These are phyloP conservation scores for Cephalopterus ornatus DNA, from an alignment of 2,113 vertebrate species.

Conservation along the genomic window DNA sequence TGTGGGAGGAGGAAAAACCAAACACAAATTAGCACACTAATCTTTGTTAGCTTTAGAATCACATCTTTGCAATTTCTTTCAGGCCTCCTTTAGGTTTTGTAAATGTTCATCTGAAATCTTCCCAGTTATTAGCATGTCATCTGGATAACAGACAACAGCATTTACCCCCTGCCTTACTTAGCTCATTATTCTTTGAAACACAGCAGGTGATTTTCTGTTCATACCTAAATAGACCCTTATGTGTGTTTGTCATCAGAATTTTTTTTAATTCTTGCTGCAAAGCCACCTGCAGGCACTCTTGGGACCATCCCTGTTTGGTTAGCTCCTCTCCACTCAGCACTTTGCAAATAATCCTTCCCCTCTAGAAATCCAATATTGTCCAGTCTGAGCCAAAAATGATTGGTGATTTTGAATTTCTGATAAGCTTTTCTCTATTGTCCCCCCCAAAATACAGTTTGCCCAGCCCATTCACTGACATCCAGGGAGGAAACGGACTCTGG, in stretches of 20 bases:
- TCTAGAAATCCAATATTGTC: background rate
- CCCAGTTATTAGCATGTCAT: slow-evolving; percentile 40
- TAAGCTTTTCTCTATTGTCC: background rate
- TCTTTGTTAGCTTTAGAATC: background rate
- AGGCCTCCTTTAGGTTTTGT: slow-evolving; percentile 5
- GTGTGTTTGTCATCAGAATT: slow-evolving; percentile 6
- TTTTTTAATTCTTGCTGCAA: background rate
- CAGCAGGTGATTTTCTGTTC: slow-evolving; percentile 42
- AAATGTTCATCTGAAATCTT: slow-evolving; percentile 34
- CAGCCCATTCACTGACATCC: background rate
- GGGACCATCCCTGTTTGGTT: background rate
- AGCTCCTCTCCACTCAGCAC: background rate
- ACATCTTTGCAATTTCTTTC: background rate
- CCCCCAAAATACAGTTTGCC: background rate
- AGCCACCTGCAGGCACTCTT: slow-evolving; percentile 2
- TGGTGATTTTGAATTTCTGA: background rate
- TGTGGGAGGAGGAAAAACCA: background rate
- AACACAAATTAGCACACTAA: background rate
- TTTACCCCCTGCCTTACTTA: slow-evolving; percentile 46
- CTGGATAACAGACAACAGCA: slow-evolving; percentile 38
- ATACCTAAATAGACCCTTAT: slow-evolving; percentile 32
- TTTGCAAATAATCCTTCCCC: background rate
- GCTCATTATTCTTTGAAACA: slow-evolving; percentile 50
- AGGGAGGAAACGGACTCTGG: background rate
- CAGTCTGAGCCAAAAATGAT: background rate